A percentile compares a stretch with the other conserved stretches of the same genome.
Conservation (phyloP, 2,113 vertebrate genomes). For the Dipodomys merriami region DNA sequence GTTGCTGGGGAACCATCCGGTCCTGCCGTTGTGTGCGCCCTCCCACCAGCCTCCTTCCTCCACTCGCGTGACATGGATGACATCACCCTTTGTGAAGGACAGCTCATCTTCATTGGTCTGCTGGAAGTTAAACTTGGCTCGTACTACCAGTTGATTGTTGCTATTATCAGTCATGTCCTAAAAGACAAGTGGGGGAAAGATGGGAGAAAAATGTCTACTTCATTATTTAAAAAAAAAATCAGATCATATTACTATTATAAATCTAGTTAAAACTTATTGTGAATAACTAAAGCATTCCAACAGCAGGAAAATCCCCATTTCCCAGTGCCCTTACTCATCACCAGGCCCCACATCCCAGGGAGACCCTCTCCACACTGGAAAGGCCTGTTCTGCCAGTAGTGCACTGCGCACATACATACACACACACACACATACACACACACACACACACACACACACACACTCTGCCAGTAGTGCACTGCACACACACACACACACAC, state of each 20-base stretch:
- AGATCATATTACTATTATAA: neutral
- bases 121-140: slow-evolving; percentile 97
- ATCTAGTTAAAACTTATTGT: neutral
- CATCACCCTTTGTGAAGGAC: slow-evolving; percentile 95
- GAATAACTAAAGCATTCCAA: neutral
- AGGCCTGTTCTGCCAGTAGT: neutral
- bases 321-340: neutral
- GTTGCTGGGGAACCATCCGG: slow-evolving; percentile 99
- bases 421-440: no score
- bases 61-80: slow-evolving; percentile 95
- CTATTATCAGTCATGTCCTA: slow-evolving; percentile 99
- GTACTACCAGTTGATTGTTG: slow-evolving; percentile 93
- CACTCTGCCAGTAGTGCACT: neutral
- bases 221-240: neutral
- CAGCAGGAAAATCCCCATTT: neutral
- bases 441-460: neutral
- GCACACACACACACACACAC: no score
- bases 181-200: neutral
- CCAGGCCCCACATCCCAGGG: fast-evolving
- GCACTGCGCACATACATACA: no score
- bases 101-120: slow-evolving; percentile 99
- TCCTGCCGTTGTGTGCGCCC: slow-evolving; percentile 92
- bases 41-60: slow-evolving; percentile 99
- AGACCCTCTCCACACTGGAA: neutral
- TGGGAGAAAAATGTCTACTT: neutral